These are phyloP conservation scores for Tiliacea citrago DNA, from an alignment of 2,888 invertebrate genomes.

Conservation along the genomic window DNA sequence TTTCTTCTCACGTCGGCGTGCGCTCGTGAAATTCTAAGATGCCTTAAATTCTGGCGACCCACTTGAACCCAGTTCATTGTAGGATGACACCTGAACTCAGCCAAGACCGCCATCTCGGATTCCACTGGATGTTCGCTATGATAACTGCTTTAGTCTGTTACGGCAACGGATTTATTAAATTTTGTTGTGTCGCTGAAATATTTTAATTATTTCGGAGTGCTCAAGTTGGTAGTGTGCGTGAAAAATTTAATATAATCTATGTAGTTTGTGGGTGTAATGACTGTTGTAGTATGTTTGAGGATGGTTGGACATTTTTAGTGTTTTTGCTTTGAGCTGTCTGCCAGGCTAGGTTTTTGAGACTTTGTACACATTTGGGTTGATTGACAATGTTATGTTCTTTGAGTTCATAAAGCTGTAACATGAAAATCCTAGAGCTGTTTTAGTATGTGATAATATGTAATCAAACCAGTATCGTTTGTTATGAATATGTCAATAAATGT, in stretches of 20 bases:
- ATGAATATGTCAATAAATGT: not conserved
- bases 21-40: slow-evolving; percentile 67
- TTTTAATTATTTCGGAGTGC: slow-evolving; percentile 53
- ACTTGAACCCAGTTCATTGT: slow-evolving; percentile 69
- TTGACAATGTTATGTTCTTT: not conserved
- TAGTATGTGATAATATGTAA: not conserved
- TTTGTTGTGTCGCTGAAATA: slow-evolving; percentile 42
- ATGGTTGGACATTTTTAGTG: not conserved
- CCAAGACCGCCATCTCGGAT: slow-evolving; percentile 48
- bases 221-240: slow-evolving; percentile 28
- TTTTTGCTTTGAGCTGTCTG: not conserved
- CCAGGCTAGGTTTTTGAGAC: not conserved
- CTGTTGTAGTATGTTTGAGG: not conserved
- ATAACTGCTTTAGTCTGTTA: slow-evolving; percentile 50
- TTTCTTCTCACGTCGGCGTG: slow-evolving; percentile 35
- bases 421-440: too few relatives aligned
- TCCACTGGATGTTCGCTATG: slow-evolving; percentile 47
- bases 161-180: slow-evolving; percentile 55
- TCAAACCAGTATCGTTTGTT: not conserved
- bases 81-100: slow-evolving; percentile 71
- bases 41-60: slow-evolving; percentile 71
- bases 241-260: slow-evolving; percentile 37
- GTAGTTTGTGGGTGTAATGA: slow-evolving; percentile 19
- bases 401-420: too few relatives aligned
- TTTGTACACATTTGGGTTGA: not conserved